These are phyloP conservation scores for Corapipo altera DNA, from an alignment of 2,113 vertebrate genomes.

Conservation along the genomic window DNA sequence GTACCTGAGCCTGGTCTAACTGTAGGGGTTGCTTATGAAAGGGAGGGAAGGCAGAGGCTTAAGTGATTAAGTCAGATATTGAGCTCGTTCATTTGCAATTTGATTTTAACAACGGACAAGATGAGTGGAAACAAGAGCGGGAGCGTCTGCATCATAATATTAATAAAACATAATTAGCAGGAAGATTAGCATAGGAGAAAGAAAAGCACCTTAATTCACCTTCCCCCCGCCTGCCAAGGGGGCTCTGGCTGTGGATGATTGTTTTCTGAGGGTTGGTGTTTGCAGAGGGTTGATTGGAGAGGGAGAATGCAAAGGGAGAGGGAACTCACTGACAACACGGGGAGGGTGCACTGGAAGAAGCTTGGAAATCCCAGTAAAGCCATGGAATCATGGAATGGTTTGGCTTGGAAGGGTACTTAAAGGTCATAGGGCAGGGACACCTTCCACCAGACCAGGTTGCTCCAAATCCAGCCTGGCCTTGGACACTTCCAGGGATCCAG, in stretches of 20 bases:
- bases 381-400: background rate
- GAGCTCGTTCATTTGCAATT: slow-evolving; percentile 39
- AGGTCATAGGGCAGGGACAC: background rate
- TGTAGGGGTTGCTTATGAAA: background rate
- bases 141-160: background rate
- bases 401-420: background rate
- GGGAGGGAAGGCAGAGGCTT: background rate
- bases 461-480: rapidly evolving
- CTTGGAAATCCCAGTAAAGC: background rate
- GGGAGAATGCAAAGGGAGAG: background rate
- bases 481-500: background rate
- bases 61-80: slow-evolving; percentile 28
- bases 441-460: background rate
- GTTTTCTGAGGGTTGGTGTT: slow-evolving; percentile 17
- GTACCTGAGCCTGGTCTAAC: background rate
- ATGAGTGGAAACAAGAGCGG: background rate
- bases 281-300: slow-evolving; percentile 17
- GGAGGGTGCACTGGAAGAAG: background rate
- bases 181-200: slow-evolving; percentile 53
- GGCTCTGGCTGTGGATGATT: background rate
- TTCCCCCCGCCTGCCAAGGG: background rate
- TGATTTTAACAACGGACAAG: slow-evolving; percentile 20
- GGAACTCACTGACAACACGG: background rate
- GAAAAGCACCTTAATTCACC: slow-evolving; percentile 31
- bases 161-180: slow-evolving; percentile 65